Conservation (phyloP, 2,113 vertebrate genomes). For the Microtus ochrogaster region DNA sequence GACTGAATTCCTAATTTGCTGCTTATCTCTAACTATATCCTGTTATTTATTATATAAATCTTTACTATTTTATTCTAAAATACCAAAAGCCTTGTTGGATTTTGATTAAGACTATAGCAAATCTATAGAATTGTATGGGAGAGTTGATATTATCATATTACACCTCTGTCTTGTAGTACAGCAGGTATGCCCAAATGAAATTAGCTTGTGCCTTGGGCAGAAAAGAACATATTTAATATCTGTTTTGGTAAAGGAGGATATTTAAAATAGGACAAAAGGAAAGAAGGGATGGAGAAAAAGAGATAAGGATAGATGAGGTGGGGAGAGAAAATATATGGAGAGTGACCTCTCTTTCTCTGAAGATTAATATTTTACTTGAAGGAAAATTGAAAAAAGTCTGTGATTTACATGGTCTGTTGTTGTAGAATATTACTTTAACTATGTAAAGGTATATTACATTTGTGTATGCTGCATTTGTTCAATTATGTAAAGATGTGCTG, state of each 20-base stretch:
- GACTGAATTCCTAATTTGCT: constrained; percentile 16
- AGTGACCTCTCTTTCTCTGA: background rate
- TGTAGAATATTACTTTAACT: background rate
- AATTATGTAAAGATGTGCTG: background rate
- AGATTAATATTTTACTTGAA: background rate
- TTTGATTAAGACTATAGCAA: constrained; percentile 9
- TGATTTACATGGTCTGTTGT: background rate
- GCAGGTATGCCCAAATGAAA: background rate
- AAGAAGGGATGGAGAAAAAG: background rate
- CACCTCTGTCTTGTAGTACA: background rate
- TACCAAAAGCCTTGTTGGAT: background rate
- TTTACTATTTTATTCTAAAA: constrained; percentile 27
- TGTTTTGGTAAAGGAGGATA: background rate
- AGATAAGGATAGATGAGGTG: background rate
- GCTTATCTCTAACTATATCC: constrained; percentile 19
- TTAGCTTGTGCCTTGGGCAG: background rate
- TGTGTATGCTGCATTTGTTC: background rate
- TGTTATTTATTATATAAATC: background rate
- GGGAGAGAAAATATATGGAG: background rate
- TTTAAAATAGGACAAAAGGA: background rate
- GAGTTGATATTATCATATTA: background rate
- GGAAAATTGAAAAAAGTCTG: background rate
- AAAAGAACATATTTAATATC: constrained; percentile 12
- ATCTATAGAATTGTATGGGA: background rate
- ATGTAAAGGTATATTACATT: background rate